These are phyloP conservation scores for Magallana ariakensis DNA, from an alignment of 1,140 invertebrate genomes.

Conservation along the genomic window DNA sequence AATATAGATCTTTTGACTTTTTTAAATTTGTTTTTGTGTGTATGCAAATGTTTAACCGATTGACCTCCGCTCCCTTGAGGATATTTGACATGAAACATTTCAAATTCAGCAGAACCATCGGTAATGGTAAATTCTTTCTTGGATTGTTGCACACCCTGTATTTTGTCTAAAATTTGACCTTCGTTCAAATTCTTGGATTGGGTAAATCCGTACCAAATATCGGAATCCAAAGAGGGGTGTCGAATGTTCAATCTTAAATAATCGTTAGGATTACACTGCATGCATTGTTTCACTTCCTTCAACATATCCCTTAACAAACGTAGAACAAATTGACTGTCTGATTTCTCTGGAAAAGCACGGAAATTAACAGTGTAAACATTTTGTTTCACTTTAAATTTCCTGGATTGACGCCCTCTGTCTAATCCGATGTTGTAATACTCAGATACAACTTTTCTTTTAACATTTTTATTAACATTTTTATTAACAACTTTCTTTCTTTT, in stretches of 20 bases:
- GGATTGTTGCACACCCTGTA: background rate
- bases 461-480: no score
- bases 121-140: conserved; percentile 4
- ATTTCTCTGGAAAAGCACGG: background rate
- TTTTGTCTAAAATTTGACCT: background rate
- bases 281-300: background rate
- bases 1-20: no score
- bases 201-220: background rate
- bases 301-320: background rate
- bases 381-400: background rate
- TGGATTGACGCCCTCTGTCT: no score
- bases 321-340: background rate
- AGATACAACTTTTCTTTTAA: no score
- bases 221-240: background rate
- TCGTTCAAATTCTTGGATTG: background rate
- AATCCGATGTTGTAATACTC: no score
- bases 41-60: no score
- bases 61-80: background rate
- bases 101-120: background rate
- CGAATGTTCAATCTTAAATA: background rate
- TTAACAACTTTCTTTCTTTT: no score
- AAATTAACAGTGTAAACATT: background rate
- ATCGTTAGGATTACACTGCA: conserved; percentile 8
- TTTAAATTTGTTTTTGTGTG: no score
- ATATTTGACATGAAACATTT: background rate